Evolutionary conservation across 2,888 invertebrate genomes (phyloP).

Genomic region (Melipona beecheii): DNA sequence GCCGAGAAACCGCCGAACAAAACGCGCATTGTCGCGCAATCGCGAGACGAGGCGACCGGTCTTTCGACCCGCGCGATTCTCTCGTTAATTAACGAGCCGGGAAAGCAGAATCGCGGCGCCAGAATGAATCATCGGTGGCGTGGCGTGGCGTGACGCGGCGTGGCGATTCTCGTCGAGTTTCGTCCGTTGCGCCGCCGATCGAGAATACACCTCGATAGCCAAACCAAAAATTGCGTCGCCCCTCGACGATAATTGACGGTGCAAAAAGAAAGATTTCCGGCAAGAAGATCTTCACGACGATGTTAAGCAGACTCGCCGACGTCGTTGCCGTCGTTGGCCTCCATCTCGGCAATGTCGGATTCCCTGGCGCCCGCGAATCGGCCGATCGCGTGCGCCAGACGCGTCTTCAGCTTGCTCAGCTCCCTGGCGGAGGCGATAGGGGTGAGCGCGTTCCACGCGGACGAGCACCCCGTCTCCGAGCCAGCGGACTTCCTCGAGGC

Average conservation of each 20-base stretch:
- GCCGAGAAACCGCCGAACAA: slow-evolving; percentile 40
- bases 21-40: slow-evolving; percentile 60
- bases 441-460: slow-evolving; percentile 81
- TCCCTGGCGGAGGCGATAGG: slow-evolving; percentile 77
- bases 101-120: slow-evolving; percentile 72
- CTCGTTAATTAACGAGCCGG: slow-evolving; percentile 66
- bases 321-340: slow-evolving; percentile 38
- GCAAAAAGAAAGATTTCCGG: too few relatives aligned
- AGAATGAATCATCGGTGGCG: slow-evolving; percentile 60
- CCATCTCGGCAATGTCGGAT: slow-evolving; percentile 72
- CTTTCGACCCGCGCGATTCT: slow-evolving; percentile 52
- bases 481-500: slow-evolving; percentile 86
- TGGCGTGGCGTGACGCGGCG: slow-evolving; percentile 15
- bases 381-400: slow-evolving; percentile 76
- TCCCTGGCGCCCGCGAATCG: slow-evolving; percentile 68
- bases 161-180: slow-evolving; percentile 13
- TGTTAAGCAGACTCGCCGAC: slow-evolving; percentile 7
- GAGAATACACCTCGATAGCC: not conserved
- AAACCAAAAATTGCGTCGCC: too few relatives aligned
- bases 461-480: slow-evolving; percentile 83
- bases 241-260: too few relatives aligned
- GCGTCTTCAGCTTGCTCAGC: slow-evolving; percentile 77
- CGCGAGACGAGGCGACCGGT: slow-evolving; percentile 40
- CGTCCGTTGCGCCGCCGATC: not conserved
- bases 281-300: too few relatives aligned